Percentiles rank a stretch among this genome's conserved stretches.
phyloP scores from a whole-genome alignment of 2,888 invertebrate species.

The Cosmia trapezina region DNA sequence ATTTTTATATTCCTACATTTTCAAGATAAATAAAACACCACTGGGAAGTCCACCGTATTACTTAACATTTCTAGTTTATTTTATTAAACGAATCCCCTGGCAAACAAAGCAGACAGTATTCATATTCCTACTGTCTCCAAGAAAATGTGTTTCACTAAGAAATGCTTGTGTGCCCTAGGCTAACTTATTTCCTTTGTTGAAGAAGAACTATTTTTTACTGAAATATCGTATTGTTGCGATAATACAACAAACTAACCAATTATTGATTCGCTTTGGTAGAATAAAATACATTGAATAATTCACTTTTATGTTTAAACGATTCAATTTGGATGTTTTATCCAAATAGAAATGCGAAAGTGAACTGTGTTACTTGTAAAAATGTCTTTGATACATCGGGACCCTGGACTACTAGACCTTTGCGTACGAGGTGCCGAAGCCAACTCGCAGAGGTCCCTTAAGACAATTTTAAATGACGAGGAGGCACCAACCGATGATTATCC shows the following conservation, averaged over 20 bases:
- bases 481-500: no score
- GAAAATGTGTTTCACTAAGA: slow-evolving; percentile 11
- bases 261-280: not conserved
- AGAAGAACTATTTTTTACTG: not conserved
- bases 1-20: not conserved
- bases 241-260: no score
- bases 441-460: no score
- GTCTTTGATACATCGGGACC: no score
- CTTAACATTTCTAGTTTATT: slow-evolving; percentile 18
- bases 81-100: slow-evolving; percentile 12
- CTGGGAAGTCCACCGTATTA: not conserved
- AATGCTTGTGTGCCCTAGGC: not conserved
- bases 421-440: no score
- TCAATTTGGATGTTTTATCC: no score
- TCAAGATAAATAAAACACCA: not conserved
- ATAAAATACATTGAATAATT: not conserved
- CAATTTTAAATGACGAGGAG: no score
- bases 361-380: no score
- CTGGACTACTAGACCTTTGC: no score
- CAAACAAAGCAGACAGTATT: slow-evolving; percentile 3
- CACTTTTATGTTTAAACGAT: no score
- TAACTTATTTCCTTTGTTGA: slow-evolving; percentile 4
- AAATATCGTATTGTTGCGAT: not conserved
- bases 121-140: not conserved
- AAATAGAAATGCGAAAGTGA: no score